Conservation (phyloP, 1,140 invertebrate genomes). For the Heliconius himera region DNA sequence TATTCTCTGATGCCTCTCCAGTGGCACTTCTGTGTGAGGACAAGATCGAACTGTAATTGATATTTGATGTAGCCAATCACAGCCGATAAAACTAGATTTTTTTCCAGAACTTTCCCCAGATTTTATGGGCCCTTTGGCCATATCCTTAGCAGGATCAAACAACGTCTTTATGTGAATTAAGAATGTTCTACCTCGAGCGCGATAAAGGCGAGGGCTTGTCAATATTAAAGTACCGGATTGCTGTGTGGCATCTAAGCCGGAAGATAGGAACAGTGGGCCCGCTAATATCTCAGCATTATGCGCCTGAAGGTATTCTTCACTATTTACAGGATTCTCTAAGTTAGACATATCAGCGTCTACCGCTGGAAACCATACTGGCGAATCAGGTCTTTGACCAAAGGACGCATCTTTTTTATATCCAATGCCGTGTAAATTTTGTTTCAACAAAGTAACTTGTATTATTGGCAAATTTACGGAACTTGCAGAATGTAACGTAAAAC, state of each 20-base stretch:
- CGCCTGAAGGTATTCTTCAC: slow-evolving; percentile 90
- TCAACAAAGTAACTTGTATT: slow-evolving; percentile 91
- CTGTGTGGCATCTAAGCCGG: slow-evolving; percentile 92
- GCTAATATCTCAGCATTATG: slow-evolving; percentile 95
- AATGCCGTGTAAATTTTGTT: slow-evolving; percentile 90
- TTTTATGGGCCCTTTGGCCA: slow-evolving; percentile 65
- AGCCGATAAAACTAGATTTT: slow-evolving; percentile 86
- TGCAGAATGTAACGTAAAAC: slow-evolving; percentile 90
- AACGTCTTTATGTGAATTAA: slow-evolving; percentile 93
- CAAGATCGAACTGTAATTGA: slow-evolving; percentile 91
- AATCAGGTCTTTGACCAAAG: slow-evolving; percentile 80
- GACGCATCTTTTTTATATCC: slow-evolving; percentile 81
- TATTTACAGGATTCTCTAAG: slow-evolving; percentile 88
- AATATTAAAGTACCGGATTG: slow-evolving; percentile 91
- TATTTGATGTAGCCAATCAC: slow-evolving; percentile 95
- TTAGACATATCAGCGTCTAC: slow-evolving; percentile 77
- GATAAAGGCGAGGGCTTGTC: slow-evolving; percentile 92
- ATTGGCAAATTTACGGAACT: slow-evolving; percentile 83
- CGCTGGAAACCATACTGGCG: slow-evolving; percentile 84
- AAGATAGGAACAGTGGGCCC: slow-evolving; percentile 91
- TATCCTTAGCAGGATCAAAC: slow-evolving; percentile 85
- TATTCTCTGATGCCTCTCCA: slow-evolving; percentile 90
- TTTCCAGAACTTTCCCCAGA: slow-evolving; percentile 67
- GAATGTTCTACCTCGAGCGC: slow-evolving; percentile 89
- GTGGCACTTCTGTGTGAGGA: slow-evolving; percentile 86